Percentiles rank a stretch among this genome's conserved stretches.
Evolutionary conservation across 2,797 vertebrate species (phyloP).

Genomic region (Allobates femoralis): DNA sequence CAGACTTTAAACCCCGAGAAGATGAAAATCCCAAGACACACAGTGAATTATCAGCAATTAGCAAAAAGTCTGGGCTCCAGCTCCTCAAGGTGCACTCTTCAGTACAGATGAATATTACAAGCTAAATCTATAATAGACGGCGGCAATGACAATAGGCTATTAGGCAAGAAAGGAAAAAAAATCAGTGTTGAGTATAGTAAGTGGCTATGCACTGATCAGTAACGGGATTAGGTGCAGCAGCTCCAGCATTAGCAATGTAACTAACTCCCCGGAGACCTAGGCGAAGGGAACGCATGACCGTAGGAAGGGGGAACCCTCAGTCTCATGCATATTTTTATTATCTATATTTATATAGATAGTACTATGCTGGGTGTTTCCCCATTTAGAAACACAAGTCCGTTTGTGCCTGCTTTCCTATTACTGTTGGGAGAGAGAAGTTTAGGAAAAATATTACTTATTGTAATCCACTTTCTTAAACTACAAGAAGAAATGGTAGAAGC

Average conservation of each 20-base stretch:
- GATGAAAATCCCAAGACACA: background rate
- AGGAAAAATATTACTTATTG: too few species aligned
- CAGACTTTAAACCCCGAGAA: background rate
- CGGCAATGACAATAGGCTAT: background rate
- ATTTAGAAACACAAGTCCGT: too few species aligned
- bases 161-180: background rate
- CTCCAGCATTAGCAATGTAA: background rate
- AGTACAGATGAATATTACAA: background rate
- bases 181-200: background rate
- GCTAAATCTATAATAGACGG: background rate
- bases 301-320: too few species aligned
- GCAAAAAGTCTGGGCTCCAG: background rate
- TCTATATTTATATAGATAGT: too few species aligned
- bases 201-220: background rate
- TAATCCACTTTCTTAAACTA: too few species aligned
- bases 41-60: background rate
- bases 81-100: background rate
- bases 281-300: too few species aligned
- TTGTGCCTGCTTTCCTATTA: too few species aligned
- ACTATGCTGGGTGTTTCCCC: too few species aligned
- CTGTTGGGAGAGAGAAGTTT: too few species aligned
- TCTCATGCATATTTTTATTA: too few species aligned
- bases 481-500: too few species aligned
- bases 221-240: background rate
- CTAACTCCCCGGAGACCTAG: too few species aligned